Percentiles rank a stretch among this genome's conserved stretches.
These are phyloP conservation scores for Microchirus variegatus DNA, from an alignment of 2,797 vertebrate species.

Conservation along the genomic window DNA sequence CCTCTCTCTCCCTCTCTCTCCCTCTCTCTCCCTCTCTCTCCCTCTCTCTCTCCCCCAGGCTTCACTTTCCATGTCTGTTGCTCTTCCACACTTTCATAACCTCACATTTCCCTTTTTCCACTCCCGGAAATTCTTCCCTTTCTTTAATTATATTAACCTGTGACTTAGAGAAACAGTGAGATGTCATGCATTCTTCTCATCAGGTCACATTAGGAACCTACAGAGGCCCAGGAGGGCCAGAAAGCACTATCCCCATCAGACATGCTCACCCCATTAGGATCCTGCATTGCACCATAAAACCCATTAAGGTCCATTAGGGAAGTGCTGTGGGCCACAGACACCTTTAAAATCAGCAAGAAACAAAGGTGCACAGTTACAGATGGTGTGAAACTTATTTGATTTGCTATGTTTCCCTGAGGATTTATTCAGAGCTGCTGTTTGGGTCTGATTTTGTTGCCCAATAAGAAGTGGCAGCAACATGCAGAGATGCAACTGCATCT, in stretches of 20 bases:
- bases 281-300: conserved; percentile 73
- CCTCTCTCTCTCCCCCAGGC: conserved; percentile 70
- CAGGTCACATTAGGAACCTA: conserved; percentile 73
- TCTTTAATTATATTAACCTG: conserved; percentile 59
- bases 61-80: conserved; percentile 47
- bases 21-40: conserved; percentile 49
- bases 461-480: no score
- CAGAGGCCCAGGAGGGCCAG: conserved; percentile 62
- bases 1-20: background rate
- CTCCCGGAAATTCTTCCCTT: conserved; percentile 38
- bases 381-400: conserved; percentile 74
- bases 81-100: conserved; percentile 50
- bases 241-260: conserved; percentile 74
- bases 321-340: conserved; percentile 74
- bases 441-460: conserved; percentile 12
- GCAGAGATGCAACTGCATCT: no score
- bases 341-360: conserved; percentile 73
- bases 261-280: conserved; percentile 79
- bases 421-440: conserved; percentile 25
- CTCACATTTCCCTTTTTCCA: conserved; percentile 51
- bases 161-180: conserved; percentile 54
- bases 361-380: conserved; percentile 76
- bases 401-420: conserved; percentile 29
- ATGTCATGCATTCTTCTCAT: conserved; percentile 66
- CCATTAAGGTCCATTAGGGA: conserved; percentile 84